Conservation (phyloP, 2,888 invertebrate genomes). For the Trichogramma evanescens region DNA sequence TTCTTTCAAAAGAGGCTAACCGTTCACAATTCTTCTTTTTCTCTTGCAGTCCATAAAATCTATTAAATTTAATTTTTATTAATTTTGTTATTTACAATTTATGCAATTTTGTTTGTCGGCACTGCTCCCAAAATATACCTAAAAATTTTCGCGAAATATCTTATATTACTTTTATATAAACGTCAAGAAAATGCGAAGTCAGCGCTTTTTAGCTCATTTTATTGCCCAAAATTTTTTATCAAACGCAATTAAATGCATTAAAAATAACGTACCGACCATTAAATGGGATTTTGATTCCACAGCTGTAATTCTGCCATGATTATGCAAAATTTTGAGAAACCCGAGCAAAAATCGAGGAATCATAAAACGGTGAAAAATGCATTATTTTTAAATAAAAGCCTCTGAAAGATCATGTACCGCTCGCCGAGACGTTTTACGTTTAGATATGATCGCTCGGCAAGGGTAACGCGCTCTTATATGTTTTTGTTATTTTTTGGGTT, state of each 20-base stretch:
- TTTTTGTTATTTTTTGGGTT: background rate
- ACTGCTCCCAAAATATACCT: background rate
- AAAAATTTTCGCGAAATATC: slow-evolving; percentile 4
- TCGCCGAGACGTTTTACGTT: background rate
- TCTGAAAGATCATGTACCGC: slow-evolving; percentile 8
- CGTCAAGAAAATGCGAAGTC: slow-evolving; percentile 8
- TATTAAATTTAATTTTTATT: background rate
- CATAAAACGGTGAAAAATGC: slow-evolving; percentile 13
- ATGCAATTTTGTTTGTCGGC: slow-evolving; percentile 17
- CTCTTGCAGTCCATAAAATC: slow-evolving; percentile 6
- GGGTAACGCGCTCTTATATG: background rate
- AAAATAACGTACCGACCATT: slow-evolving; percentile 12
- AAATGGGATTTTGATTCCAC: slow-evolving; percentile 8
- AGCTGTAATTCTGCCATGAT: slow-evolving; percentile 4
- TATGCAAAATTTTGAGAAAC: slow-evolving; percentile 13
- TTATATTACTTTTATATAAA: background rate
- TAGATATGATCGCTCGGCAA: slow-evolving; percentile 4
- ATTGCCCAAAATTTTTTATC: background rate
- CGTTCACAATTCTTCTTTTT: slow-evolving; percentile 10
- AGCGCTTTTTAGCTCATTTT: slow-evolving; percentile 5
- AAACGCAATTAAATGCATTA: background rate
- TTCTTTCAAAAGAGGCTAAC: slow-evolving; percentile 22
- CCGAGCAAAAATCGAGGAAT: slow-evolving; percentile 19
- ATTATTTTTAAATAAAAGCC: slow-evolving; percentile 7
- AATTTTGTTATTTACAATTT: slow-evolving; percentile 1